These are phyloP conservation scores for Nerophis lumbriciformis DNA, from an alignment of 2,113 vertebrate genomes.

Conservation along the genomic window DNA sequence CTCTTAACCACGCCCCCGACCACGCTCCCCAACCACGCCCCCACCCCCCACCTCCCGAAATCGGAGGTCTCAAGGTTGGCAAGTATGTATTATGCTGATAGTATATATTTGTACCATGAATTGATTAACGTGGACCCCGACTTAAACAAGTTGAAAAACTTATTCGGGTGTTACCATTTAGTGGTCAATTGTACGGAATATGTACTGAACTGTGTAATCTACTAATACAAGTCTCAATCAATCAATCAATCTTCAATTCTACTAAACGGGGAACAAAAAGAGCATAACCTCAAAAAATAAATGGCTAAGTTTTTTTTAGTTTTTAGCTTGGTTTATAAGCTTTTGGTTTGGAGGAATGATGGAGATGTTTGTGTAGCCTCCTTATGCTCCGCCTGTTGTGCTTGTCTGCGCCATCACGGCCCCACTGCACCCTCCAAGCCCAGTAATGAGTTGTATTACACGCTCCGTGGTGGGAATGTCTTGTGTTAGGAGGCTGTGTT, in stretches of 20 bases:
- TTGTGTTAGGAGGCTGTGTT: constrained; percentile 54
- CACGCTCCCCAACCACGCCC: no score
- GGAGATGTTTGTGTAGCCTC: constrained; percentile 46
- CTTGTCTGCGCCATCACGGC: constrained; percentile 51
- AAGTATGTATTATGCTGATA: no score
- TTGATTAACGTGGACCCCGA: no score
- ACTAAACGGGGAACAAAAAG: neutral
- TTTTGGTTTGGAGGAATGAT: constrained; percentile 37
- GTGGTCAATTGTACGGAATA: no score
- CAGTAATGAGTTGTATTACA: constrained; percentile 69
- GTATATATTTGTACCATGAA: no score
- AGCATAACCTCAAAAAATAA: constrained; percentile 35
- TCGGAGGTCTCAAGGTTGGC: no score
- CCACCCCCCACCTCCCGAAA: no score
- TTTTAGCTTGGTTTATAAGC: constrained; percentile 47
- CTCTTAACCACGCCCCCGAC: no score
- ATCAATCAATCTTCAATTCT: constrained; percentile 1
- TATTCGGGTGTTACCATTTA: no score
- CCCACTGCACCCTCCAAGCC: constrained; percentile 44
- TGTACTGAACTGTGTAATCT: no score
- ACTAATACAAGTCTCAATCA: no score
- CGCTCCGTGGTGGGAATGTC: constrained; percentile 65
- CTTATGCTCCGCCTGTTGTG: constrained; percentile 27
- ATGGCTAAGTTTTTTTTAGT: constrained; percentile 34
- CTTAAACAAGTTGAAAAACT: no score